Base-by-base conservation (phyloP, 2,888 invertebrate genomes). In the Gymnosoma rotundatum region DNA sequence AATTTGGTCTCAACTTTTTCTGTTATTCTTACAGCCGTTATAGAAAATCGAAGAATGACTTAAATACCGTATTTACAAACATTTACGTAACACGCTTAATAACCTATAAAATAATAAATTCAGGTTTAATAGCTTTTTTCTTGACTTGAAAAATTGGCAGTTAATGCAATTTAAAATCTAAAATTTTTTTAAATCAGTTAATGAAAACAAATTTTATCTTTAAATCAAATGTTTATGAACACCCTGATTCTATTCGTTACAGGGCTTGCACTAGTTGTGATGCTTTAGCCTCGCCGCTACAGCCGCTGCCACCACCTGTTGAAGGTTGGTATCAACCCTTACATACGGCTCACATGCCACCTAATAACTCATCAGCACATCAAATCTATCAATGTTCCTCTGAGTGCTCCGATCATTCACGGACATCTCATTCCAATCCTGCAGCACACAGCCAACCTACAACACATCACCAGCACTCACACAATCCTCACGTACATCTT, bases 301-400 rank as follows among this genome's bases (percentile, higher is more conserved):
- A 92, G 80, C 90, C 91, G n/a, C 83, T 91, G 12, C 90, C 89
- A 67, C 88, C 89, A 45, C 89, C 90, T 54, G 87, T 87, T 56
- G 92, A 91, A 73, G 90, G 90, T 45, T 92, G 92, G 92, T 92
- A 92, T 83, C 92, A 92, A 70, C 92, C 92, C 0, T 87, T 91
- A 74, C 91, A 89, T 85, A 88, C 85, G 64, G 85, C 88, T 48
- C 88, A 88, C 18, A 87, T 89, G 85, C 89, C 86, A 63, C 83
- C 88, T 9, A 83, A 88, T 10, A 91, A 91, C 74, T 88, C 90
- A 61, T 90, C 90, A 76, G 89, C 87, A 67, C 89, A 91, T 87
- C 92, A 92, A 87, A 92, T 92, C 87, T 92, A 92, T 87, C 91
- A 92, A 88, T 92, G 92, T 91, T 92, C 92, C 88, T 92, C 92